Base-by-base conservation (phyloP, 1,140 invertebrate species). In the Portunus trituberculatus region DNA sequence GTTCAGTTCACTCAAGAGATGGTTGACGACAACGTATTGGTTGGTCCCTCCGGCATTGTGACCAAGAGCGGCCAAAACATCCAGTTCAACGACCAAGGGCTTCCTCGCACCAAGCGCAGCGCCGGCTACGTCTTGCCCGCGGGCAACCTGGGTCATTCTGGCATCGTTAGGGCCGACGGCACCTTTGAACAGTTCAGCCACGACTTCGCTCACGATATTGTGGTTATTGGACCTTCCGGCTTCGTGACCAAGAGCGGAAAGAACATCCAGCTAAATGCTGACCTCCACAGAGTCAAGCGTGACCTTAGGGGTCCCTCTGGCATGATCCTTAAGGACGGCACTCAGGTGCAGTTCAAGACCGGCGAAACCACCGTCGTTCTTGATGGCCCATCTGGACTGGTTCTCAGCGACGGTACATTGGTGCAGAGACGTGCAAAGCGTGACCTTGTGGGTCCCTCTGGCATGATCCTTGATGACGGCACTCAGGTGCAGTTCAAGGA, bases 31-130 rank as follows among this genome's bases (percentile, higher is more conserved):
- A 67, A 91, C 32, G 95, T 92, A 25, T n/a, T 96, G 76, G 84
- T 90, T 7, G 95, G 95, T 48, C 95, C 95, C 4, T 95, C 95
- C 8, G 95, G 95, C 25, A 96, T 96, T 59, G 95, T 96, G 52
- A 93, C 94, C 52, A 95, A 93, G 67, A 94, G 83, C 31, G 95
- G 95, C 4, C 95, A 89, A 4, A 96, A 96, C 84, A 86, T 96
- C 28, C 95, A 96, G 67, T 45, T 95, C 29, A 32, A 76, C 91
- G 83, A 90, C 94, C 84, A 93, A 93, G 67, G 94, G 45, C 46
- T 95, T 20, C 91, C 95, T 20, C 91, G 93, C 52, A 29, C n/a
- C 29, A 92, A 87, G 93, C 92, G 95, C 14, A 88, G 48, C 82
- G 48, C 91, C 16, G 93, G 92, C 12, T 91, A 88, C 28, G 89